A percentile compares a stretch with the other conserved stretches of the same genome.
Conservation (phyloP, 1,140 invertebrate species). For the Belonocnema kinseyi region DNA sequence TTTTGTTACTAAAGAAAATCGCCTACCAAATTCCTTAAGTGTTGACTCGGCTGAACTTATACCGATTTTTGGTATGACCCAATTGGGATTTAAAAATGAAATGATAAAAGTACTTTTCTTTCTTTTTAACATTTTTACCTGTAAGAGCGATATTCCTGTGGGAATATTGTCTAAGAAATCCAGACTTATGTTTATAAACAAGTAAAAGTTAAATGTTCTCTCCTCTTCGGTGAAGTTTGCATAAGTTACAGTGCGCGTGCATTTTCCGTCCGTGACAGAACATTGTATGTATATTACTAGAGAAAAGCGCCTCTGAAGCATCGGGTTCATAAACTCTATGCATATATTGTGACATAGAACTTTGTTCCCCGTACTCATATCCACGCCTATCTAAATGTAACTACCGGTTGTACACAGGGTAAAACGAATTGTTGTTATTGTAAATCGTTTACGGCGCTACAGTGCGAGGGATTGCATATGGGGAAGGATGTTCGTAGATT, state of each 20-base stretch:
- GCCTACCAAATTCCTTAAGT: no score
- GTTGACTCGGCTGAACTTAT: no score
- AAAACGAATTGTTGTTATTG: conserved; percentile 42
- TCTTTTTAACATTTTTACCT: neutral
- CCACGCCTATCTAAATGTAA: conserved; percentile 26
- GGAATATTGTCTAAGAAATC: conserved; percentile 20
- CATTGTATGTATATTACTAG: conserved; percentile 13
- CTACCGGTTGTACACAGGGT: conserved; percentile 43
- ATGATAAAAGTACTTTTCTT: no score
- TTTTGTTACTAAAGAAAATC: no score
- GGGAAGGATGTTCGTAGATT: neutral
- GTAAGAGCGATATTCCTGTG: neutral
- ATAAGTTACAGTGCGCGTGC: conserved; percentile 30
- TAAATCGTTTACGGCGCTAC: conserved; percentile 31
- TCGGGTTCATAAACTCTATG: conserved; percentile 23
- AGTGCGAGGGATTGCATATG: neutral
- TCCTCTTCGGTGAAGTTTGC: conserved; percentile 19
- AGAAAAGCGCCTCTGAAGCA: conserved; percentile 30
- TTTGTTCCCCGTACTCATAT: neutral
- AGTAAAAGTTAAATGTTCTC: conserved; percentile 25
- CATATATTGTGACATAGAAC: conserved; percentile 17
- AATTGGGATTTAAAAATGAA: no score
- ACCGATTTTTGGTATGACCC: no score
- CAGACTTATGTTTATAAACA: conserved; percentile 1
- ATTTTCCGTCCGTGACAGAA: conserved; percentile 28